These are phyloP conservation scores for Drosophila punjabiensis DNA, from an alignment of 1,140 invertebrate genomes.

Conservation along the genomic window DNA sequence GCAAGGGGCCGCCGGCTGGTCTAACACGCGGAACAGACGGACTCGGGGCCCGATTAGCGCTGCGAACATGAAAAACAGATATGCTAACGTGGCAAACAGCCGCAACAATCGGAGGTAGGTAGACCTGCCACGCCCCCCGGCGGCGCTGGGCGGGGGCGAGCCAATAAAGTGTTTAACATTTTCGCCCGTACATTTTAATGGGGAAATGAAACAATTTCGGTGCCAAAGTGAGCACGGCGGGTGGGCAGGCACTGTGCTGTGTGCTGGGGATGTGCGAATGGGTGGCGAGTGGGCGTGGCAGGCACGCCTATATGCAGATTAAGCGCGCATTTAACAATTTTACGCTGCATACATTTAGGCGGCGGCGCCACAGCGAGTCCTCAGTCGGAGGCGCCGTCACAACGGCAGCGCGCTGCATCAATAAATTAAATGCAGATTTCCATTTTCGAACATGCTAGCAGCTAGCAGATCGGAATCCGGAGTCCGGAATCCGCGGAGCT, in stretches of 20 bases:
- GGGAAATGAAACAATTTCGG: slow-evolving; percentile 78
- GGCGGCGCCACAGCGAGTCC: slow-evolving; percentile 39
- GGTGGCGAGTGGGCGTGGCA: slow-evolving; percentile 26
- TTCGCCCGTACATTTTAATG: slow-evolving; percentile 76
- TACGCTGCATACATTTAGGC: slow-evolving; percentile 82
- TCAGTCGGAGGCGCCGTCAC: slow-evolving; percentile 42
- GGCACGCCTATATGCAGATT: slow-evolving; percentile 74
- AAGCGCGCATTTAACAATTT: slow-evolving; percentile 81
- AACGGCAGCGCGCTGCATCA: slow-evolving; percentile 58
- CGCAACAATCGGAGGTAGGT: slow-evolving; percentile 58
- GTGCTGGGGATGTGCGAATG: slow-evolving; percentile 1
- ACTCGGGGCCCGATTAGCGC: slow-evolving; percentile 59
- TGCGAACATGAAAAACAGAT: slow-evolving; percentile 80
- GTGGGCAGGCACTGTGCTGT: neutral
- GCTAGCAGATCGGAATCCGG: slow-evolving; percentile 7
- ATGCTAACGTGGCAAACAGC: slow-evolving; percentile 78
- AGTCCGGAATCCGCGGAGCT: slow-evolving; percentile 9
- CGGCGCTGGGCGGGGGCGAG: slow-evolving; percentile 45
- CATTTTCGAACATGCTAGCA: slow-evolving; percentile 60
- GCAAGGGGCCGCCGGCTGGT: neutral
- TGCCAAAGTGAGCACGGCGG: slow-evolving; percentile 26
- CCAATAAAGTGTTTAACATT: slow-evolving; percentile 80
- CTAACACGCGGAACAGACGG: slow-evolving; percentile 26
- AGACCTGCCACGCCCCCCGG: slow-evolving; percentile 27
- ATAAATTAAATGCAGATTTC: slow-evolving; percentile 84